Base-by-base conservation (phyloP, 1,140 invertebrate species). In the Onthophagus taurus region DNA sequence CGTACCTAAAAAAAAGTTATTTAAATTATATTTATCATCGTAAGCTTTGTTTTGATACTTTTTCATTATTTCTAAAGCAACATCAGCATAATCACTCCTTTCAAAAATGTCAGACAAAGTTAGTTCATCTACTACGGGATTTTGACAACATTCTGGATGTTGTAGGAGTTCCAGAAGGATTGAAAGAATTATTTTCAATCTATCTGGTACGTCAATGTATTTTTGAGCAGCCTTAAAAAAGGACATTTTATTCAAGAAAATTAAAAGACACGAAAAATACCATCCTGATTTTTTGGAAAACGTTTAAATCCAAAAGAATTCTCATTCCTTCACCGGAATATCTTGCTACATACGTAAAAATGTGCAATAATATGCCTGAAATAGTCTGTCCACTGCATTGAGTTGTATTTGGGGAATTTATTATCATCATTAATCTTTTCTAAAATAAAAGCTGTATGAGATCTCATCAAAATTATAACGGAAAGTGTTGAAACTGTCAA, bases 321-420 rank as follows among this genome's bases (percentile, higher is more conserved):
- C 43, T 45, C 20, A 52, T 30, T 8, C 53, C 53, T 33, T 55
- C 45, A 44, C 51, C 24, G 4, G 48, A 46, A 26, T 41, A 45
- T 19, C 24, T 19, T 26, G 29, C 17, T 2, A 24, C 24, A 17
- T 41, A 41, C 8, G 24, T 26, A 26, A 41, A 26, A 17, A 41
- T 41, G n/a, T 41, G 38, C 2, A 41, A 16, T 7, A 41, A 24
- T 8, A 41, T 41, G 2, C 38, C 38, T 13, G 38, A 41, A 23
- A 41, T 41, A 8, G 38, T 21, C 14, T 41, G 38, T 4, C 38
- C 38, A 18, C 23, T 41, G 16, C 29, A 26, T 16, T 41, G 38
- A 12, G 12, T 24, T 29, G 29, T n/a, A 26, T 41, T 41, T 16
- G 23, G 17, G 7, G 38, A 16, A 11, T 41, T 41, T 41, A 29